A percentile compares a stretch with the other conserved stretches of the same genome.
Evolutionary conservation across 2,888 invertebrate species (phyloP).

Genomic region (Caenorhabditis japonica): DNA sequence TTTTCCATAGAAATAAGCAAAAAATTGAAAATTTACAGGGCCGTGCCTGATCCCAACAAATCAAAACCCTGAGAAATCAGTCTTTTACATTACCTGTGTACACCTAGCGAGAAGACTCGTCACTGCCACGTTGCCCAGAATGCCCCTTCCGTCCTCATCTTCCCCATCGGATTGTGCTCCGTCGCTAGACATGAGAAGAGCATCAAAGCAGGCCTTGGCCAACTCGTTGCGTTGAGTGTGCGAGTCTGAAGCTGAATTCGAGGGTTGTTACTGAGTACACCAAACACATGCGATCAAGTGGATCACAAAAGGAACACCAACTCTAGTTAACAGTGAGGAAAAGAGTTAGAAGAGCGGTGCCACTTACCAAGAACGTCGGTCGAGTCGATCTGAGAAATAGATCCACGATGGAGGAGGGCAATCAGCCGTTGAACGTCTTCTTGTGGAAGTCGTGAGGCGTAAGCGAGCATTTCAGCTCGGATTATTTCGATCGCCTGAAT

Average conservation of each 20-base stretch:
- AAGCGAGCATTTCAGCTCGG: slow-evolving; percentile 85
- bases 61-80: background rate
- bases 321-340: slow-evolving; percentile 18
- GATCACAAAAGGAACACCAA: slow-evolving; percentile 27
- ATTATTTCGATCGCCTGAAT: slow-evolving; percentile 86
- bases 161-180: slow-evolving; percentile 22
- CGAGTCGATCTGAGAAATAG: slow-evolving; percentile 81
- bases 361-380: slow-evolving; percentile 73
- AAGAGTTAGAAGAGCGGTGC: background rate
- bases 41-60: too few relatives aligned
- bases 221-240: slow-evolving; percentile 78
- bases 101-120: slow-evolving; percentile 61
- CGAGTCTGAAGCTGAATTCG: slow-evolving; percentile 75
- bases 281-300: slow-evolving; percentile 44
- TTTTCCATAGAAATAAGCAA: too few relatives aligned
- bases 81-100: slow-evolving; percentile 34
- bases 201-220: slow-evolving; percentile 76
- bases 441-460: slow-evolving; percentile 85
- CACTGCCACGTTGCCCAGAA: slow-evolving; percentile 58
- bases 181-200: slow-evolving; percentile 72
- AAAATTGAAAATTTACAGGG: too few relatives aligned
- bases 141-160: slow-evolving; percentile 37
- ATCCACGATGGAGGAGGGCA: slow-evolving; percentile 87
- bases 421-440: slow-evolving; percentile 88
- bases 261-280: slow-evolving; percentile 45